Conservation (phyloP, 2,888 invertebrate species). For the Noctuana brunneofusca region DNA sequence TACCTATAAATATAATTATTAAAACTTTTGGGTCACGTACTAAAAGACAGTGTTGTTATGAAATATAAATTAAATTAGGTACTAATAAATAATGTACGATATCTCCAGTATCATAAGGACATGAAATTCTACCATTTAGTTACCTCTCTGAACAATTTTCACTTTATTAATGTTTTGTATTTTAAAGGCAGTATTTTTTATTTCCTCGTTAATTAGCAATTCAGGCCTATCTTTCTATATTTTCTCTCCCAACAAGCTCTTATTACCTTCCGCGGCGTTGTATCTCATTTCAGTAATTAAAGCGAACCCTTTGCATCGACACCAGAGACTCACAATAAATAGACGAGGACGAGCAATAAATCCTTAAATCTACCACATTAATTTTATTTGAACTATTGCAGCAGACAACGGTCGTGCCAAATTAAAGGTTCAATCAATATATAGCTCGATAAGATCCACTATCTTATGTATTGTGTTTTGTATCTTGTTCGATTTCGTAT, state of each 20-base stretch:
- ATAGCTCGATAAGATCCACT: background rate
- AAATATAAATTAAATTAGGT: background rate
- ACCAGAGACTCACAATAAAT: slow-evolving; percentile 2
- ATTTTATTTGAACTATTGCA: slow-evolving; percentile 19
- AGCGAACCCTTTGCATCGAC: background rate
- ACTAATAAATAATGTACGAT: background rate
- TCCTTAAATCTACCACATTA: slow-evolving; percentile 17
- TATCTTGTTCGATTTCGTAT: background rate
- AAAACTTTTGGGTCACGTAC: background rate
- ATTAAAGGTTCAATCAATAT: slow-evolving; percentile 4
- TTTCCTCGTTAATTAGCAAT: background rate
- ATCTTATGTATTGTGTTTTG: no score
- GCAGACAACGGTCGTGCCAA: slow-evolving; percentile 1
- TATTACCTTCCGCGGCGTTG: background rate
- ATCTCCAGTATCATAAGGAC: background rate
- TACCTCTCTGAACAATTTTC: background rate
- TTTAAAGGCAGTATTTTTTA: background rate
- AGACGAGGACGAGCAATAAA: slow-evolving; percentile 11
- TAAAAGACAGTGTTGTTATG: background rate
- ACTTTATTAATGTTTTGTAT: background rate
- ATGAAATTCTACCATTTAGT: background rate
- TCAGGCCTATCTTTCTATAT: background rate
- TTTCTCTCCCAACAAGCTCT: slow-evolving; percentile 5
- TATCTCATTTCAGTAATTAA: slow-evolving; percentile 10
- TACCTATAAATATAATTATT: no score